Evolutionary conservation across 2,113 vertebrate species (phyloP).

Genomic region (Phoenicopterus ruber): DNA sequence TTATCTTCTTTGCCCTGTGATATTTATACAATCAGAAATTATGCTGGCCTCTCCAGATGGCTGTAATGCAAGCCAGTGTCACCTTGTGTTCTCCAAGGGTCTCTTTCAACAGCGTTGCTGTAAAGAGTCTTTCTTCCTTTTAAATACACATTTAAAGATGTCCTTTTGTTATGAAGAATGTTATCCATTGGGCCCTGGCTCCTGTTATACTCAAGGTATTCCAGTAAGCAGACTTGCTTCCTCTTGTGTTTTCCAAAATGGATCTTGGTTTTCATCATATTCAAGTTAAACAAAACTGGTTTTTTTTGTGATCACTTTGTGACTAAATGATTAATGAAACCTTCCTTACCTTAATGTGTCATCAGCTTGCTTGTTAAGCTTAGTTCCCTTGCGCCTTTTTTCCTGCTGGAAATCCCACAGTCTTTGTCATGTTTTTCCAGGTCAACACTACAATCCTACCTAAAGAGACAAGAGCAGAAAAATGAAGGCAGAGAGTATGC

Average conservation of each 20-base stretch:
- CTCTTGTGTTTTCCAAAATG: neutral
- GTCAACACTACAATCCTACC: constrained; percentile 89
- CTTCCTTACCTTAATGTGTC: neutral
- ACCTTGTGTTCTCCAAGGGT: neutral
- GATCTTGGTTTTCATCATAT: neutral
- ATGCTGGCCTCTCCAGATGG: neutral
- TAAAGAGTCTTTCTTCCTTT: neutral
- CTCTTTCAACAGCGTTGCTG: neutral
- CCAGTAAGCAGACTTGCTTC: neutral
- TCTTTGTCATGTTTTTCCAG: constrained; percentile 64
- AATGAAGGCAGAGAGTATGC: neutral
- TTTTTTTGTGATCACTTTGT: neutral
- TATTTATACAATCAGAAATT: neutral
- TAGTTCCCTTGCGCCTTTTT: neutral
- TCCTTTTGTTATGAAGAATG: neutral
- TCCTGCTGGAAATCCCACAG: neutral
- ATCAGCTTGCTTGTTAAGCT: neutral
- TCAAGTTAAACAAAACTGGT: neutral
- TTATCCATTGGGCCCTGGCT: neutral
- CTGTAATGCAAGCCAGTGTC: neutral
- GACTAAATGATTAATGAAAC: neutral
- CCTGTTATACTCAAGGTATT: neutral
- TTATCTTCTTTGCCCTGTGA: neutral
- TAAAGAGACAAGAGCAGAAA: constrained; percentile 80
- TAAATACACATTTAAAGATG: neutral